Evolutionary conservation across 2,113 vertebrate species (phyloP), one percentile per base, ranked within the genome.

Genomic region (Bubalus kerabau): DNA sequence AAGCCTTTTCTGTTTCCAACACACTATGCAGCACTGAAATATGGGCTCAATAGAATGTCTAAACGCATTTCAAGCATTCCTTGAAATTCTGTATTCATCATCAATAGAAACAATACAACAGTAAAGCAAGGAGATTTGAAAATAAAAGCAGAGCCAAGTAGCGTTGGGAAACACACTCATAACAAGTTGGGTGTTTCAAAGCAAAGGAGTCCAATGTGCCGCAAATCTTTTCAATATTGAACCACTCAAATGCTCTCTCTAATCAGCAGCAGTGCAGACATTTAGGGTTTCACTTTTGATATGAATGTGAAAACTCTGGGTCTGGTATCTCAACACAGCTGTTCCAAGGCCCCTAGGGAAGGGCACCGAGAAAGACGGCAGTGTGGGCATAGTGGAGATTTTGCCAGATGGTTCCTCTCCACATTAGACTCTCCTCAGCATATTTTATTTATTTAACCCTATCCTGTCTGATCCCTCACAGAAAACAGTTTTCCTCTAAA

Each of bases 291-390:
- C 59, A 94, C 92, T 97, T 98, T 82, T 91, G 84, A 97, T 82
- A 43, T 96, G 76, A 97, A 96, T 97, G 87, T 83, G 92, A 97
- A 97, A 98, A 98, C 80, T 97, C 96, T 71, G 78, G 94, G 83
- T 6, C 95, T 97, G 62, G 60, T 92, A 95, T 98, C 91, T 97
- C 97, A 97, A 97, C 97, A 98, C 96, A 88, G 98, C 97, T 91
- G 82, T 96, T 60, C 92, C 82, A 84, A 92, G 16, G 50, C 89
- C 96, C 97, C 90, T 32, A n/a, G 91, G 97, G 94, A 97, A 95
- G 19, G 1, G 5, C 7, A 12, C 43, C 60, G 86, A 90, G 54
- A 83, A 92, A 46, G 50, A 60, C 21, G 50, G 84, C 89, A 82
- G 94, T 96, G 21, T 85, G 5, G 12, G 78, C 90, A 74, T 71